Evolutionary conservation across 1,140 invertebrate species (phyloP).

Genomic region (Helicoverpa zea): DNA sequence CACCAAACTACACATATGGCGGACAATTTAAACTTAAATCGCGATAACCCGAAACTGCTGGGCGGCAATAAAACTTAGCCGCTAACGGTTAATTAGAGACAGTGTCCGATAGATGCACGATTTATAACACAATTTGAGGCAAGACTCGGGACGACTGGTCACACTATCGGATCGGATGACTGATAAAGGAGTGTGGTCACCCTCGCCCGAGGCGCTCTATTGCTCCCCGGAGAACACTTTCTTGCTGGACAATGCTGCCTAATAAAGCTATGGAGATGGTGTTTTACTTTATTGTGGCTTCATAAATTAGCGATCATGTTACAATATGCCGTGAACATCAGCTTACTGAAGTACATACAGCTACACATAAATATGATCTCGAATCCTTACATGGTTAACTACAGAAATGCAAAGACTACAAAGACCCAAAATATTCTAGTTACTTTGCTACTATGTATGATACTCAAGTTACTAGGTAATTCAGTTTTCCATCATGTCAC

Average conservation of each 20-base stretch:
- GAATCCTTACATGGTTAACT: too few relatives aligned
- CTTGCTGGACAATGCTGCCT: slow-evolving; percentile 67
- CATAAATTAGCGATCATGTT: slow-evolving; percentile 25
- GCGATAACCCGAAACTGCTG: slow-evolving; percentile 74
- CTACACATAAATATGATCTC: not conserved
- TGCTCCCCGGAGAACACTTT: slow-evolving; percentile 71
- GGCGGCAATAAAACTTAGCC: slow-evolving; percentile 74
- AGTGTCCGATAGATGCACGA: slow-evolving; percentile 64
- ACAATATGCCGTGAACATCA: slow-evolving; percentile 5
- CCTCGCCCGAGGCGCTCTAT: slow-evolving; percentile 70
- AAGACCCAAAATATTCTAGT: too few relatives aligned
- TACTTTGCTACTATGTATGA: too few relatives aligned
- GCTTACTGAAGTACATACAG: not conserved
- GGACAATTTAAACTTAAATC: slow-evolving; percentile 72
- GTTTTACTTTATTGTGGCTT: slow-evolving; percentile 13
- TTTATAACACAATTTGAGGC: slow-evolving; percentile 61
- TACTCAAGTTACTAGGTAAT: too few relatives aligned
- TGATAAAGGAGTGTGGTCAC: slow-evolving; percentile 76
- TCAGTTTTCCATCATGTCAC: too few relatives aligned
- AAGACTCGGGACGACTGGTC: slow-evolving; percentile 48
- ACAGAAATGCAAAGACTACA: too few relatives aligned
- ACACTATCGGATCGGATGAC: slow-evolving; percentile 71
- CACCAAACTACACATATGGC: slow-evolving; percentile 71
- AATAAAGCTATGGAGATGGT: slow-evolving; percentile 50
- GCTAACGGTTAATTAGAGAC: slow-evolving; percentile 81